Base-by-base conservation (phyloP, 2,797 vertebrate genomes). In the Hyperoplus lanceolatus region DNA sequence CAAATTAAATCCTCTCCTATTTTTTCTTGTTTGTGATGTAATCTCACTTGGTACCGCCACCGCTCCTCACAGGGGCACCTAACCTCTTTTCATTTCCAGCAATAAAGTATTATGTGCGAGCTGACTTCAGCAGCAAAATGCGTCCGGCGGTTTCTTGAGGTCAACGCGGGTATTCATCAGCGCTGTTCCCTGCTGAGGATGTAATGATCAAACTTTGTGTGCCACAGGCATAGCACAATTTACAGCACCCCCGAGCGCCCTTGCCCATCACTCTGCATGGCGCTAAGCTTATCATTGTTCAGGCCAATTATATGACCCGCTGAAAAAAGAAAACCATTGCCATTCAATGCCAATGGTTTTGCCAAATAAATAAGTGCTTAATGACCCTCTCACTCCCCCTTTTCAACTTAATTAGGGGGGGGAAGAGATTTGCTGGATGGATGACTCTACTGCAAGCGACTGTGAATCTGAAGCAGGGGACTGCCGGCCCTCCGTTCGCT, bases 291-390 rank as follows among this genome's bases (percentile, higher is more conserved):
- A 91, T 90, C 89, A 87, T 84, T 87, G 90, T 85, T 90, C 89
- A 70, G 77, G 79, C 90, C 91, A 93, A 93, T 94, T 94, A 93
- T 90, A 89, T 89, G 86, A 90, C 86, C 90, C 68, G 61, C 84
- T 73, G 79, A 90, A 82, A 90, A 82, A 85, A 82, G 84, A 90
- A 91, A 88, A 84, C 71, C 59, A 85, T 85, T 84, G 90, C 75
- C 62, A 84, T 88, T 93, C 90, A 84, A 88, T 91, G 83, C 79
- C 90, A 88, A 74, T 82, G 88, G 76, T 86, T 29, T 88, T 80
- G 81, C 87, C 89, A 93, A 92, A 94, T 94, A 93, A 94, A 94
- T 90, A 93, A 90, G 85, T 89, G 88, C 79, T 89, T 93, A 90
- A 93, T 92, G 94, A 91, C 85, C 91, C 80, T 87, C 80, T 85